Base-by-base conservation (phyloP, 2,113 vertebrate genomes). In the Pollimyrus isidori region DNA sequence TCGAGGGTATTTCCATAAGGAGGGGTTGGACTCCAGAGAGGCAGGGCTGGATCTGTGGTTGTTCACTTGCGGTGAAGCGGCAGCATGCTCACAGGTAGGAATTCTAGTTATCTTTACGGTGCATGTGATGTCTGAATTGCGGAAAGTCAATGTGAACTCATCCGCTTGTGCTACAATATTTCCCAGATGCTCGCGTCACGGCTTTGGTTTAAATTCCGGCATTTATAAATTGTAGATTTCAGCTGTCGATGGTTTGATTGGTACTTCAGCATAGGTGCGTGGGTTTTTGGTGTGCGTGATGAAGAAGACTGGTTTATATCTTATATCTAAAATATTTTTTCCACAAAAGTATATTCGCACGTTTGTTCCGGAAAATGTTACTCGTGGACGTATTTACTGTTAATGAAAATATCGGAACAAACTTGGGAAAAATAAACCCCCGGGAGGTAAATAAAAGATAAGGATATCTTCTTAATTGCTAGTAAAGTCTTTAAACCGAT, bases 51-150 rank as follows among this genome's bases (percentile, higher is more conserved):
- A 91, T 87, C 91, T 89, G 88, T 89, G 91, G 91, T 90, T 91
- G 92, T 92, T 92, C 92, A 93, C 93, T 93, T 94, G 95, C 93
- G 92, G 91, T 91, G 92, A 92, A 93, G 88, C 90, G 92, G 92
- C 91, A 93, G 90, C 92, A 90, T 89, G 91, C 92, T 92, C 82
- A 92, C 95, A 95, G 96, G 95, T 96, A 95, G 92, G 95, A 94
- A 90, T 91, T 46, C 10, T 17, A 42, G 87, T 91, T 21, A 3
- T 69, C 62, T 4, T 49, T n/a, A 19, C 62, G n/a, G n/a, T 30
- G 62, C n/a, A 6, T 42, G 11, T 89, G 26, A 58, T 21, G n/a
- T 87, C 65, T 52, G 30, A 89, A 56, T 80, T 9, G 46, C 91
- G 91, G 90, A 92, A 90, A 84, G 45, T 94, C 92, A 91, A 88